Evolutionary conservation across 2,797 vertebrate species (phyloP).

Genomic region (Helarctos malayanus): DNA sequence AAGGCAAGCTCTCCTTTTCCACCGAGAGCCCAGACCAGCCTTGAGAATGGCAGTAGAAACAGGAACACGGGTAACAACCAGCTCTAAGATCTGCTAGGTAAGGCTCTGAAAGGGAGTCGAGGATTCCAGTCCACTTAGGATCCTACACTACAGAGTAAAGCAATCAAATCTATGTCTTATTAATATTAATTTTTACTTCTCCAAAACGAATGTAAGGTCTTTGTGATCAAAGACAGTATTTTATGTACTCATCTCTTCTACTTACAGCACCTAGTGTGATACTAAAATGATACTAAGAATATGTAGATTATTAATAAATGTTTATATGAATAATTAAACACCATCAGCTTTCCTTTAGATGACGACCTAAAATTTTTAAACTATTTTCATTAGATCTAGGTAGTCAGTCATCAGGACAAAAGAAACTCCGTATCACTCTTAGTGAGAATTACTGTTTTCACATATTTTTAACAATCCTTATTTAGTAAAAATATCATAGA

Average conservation of each 20-base stretch:
- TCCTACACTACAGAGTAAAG: neutral
- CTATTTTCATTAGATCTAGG: neutral
- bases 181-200: conserved; percentile 5
- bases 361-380: neutral
- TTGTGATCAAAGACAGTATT: neutral
- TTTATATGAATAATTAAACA: neutral
- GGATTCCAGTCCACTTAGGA: neutral
- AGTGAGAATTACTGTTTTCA: neutral
- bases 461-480: neutral
- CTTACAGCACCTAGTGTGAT: neutral
- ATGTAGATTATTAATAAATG: neutral
- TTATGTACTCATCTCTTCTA: neutral
- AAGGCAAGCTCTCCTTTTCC: neutral
- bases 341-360: neutral
- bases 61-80: neutral
- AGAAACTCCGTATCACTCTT: neutral
- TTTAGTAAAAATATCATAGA: neutral
- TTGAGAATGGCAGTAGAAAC: neutral
- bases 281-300: neutral
- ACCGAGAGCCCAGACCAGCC: neutral
- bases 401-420: neutral
- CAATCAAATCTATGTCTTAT: neutral
- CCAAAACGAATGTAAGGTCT: neutral
- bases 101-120: neutral
- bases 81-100: neutral